Evolutionary conservation across 2,113 vertebrate species (phyloP).

Genomic region (Psophia crepitans): DNA sequence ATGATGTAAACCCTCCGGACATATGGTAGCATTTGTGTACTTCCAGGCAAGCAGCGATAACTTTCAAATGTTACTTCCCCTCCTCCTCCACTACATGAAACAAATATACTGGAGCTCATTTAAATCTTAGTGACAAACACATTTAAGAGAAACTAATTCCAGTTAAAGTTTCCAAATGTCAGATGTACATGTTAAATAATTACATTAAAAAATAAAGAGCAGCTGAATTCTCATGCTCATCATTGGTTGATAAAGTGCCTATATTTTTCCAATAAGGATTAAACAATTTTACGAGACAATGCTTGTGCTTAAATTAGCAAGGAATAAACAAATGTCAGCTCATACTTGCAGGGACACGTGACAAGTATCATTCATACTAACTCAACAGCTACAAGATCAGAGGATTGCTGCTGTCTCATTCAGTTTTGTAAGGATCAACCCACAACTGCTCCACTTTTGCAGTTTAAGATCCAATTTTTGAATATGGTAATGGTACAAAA

Average conservation of each 20-base stretch:
- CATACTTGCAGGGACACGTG: neutral
- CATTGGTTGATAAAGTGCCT: neutral
- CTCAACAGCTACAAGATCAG: neutral
- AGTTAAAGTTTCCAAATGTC: slow-evolving; percentile 47
- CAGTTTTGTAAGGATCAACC: neutral
- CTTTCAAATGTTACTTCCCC: slow-evolving; percentile 64
- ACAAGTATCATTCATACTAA: neutral
- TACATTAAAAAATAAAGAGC: neutral
- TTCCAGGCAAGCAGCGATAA: slow-evolving; percentile 33
- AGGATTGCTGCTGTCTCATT: neutral
- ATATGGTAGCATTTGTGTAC: slow-evolving; percentile 48
- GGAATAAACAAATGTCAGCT: neutral
- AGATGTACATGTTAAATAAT: neutral
- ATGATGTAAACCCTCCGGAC: slow-evolving; percentile 2
- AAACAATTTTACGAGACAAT: neutral
- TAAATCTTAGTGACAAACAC: slow-evolving; percentile 25
- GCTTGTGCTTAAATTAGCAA: neutral
- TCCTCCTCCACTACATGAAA: slow-evolving; percentile 37
- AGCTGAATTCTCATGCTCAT: neutral
- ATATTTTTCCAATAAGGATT: neutral
- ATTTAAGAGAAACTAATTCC: slow-evolving; percentile 27
- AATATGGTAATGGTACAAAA: neutral
- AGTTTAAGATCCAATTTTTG: neutral
- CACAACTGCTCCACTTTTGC: neutral
- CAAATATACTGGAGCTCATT: slow-evolving; percentile 11